These are phyloP conservation scores for Saxidomus purpurata DNA, from an alignment of 1,140 invertebrate genomes.

Conservation along the genomic window DNA sequence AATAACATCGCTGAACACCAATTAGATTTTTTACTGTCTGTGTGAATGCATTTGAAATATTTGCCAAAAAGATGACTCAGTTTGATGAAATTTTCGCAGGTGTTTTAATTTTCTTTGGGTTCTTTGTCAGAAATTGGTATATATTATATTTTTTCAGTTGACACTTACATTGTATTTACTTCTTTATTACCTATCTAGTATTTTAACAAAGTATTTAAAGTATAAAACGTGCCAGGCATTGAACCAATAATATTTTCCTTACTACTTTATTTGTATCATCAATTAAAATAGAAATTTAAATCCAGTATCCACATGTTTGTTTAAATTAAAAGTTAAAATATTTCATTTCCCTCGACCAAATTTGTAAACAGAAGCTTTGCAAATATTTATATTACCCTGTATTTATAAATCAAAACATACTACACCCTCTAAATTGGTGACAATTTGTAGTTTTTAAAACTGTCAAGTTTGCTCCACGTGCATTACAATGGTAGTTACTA, in stretches of 20 bases:
- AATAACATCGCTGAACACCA: no score
- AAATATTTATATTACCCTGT: constrained; percentile 56
- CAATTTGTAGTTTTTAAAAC: neutral
- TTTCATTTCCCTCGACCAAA: constrained; percentile 39
- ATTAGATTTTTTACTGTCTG: no score
- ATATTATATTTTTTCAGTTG: neutral
- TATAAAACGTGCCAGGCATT: constrained; percentile 16
- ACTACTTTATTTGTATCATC: constrained; percentile 5
- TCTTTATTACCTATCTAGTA: constrained; percentile 6
- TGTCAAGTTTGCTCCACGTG: constrained; percentile 49
- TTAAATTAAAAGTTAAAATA: constrained; percentile 32
- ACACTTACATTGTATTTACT: constrained; percentile 24
- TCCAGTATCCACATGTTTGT: neutral
- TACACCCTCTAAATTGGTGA: constrained; percentile 19
- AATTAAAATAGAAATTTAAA: constrained; percentile 27
- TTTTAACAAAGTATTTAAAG: constrained; percentile 30
- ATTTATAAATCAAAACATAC: constrained; percentile 59
- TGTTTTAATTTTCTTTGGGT: neutral
- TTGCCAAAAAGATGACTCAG: no score
- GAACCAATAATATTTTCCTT: constrained; percentile 31
- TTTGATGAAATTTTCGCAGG: neutral
- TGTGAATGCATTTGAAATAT: no score
- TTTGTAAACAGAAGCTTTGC: constrained; percentile 30
- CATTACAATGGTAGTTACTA: constrained; percentile 30
- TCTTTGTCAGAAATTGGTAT: neutral